Conservation (phyloP, 2,888 invertebrate species). For the Seladonia tumulorum region DNA sequence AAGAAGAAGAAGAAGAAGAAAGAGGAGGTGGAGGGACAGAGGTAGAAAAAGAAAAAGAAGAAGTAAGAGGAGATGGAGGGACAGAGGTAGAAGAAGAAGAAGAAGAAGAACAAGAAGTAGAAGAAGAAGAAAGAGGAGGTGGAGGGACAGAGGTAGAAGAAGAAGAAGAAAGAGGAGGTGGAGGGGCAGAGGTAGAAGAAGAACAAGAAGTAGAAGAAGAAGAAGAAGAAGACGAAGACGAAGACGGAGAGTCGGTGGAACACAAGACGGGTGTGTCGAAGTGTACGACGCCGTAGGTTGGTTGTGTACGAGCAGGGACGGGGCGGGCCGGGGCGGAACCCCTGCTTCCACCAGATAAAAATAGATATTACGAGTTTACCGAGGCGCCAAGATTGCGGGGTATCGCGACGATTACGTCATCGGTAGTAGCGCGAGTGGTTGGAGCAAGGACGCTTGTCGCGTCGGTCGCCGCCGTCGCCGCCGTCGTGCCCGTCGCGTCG, state of each 20-base stretch:
- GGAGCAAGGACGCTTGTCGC: slow-evolving; percentile 81
- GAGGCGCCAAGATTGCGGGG: slow-evolving; percentile 87
- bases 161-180: slow-evolving; percentile 23
- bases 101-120: too few relatives aligned
- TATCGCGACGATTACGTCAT: slow-evolving; percentile 86
- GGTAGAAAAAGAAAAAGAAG: slow-evolving; percentile 16
- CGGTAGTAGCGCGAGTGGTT: slow-evolving; percentile 82
- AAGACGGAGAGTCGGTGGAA: slow-evolving; percentile 31
- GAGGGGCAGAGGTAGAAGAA: not conserved
- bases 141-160: too few relatives aligned
- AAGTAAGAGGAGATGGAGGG: too few relatives aligned
- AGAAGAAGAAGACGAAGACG: slow-evolving; percentile 24
- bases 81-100: too few relatives aligned
- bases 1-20: too few relatives aligned
- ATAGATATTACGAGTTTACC: slow-evolving; percentile 86
- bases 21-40: not conserved
- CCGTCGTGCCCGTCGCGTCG: slow-evolving; percentile 40
- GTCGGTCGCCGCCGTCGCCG: slow-evolving; percentile 76
- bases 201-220: too few relatives aligned
- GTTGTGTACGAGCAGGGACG: slow-evolving; percentile 36
- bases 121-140: too few relatives aligned
- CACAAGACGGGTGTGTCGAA: slow-evolving; percentile 59
- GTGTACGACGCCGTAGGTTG: slow-evolving; percentile 29
- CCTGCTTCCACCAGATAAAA: slow-evolving; percentile 84
- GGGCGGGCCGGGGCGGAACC: slow-evolving; percentile 65